phyloP scores from a whole-genome alignment of 2,797 vertebrate genomes.

The Spinibarbus caldwelli region DNA sequence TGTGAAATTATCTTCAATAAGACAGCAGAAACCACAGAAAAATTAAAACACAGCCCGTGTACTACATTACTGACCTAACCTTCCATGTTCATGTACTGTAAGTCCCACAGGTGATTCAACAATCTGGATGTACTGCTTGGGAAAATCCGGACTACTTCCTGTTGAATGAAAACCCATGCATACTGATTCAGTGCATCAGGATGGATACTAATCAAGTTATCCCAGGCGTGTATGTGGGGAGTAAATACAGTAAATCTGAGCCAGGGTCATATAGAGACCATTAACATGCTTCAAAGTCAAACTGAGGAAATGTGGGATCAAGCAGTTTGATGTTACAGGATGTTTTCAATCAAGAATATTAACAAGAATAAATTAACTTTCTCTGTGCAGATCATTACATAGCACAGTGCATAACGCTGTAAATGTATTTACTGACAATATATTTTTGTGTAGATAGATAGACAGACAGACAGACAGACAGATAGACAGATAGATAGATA shows the following conservation, averaged over 20 bases:
- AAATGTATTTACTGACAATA: too few relatives aligned
- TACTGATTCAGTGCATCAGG: conserved; percentile 28
- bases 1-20: background rate
- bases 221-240: background rate
- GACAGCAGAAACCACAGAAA: background rate
- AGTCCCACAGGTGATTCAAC: conserved; percentile 20
- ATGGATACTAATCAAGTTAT: conserved; percentile 22
- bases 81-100: background rate
- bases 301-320: background rate
- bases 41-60: background rate
- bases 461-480: too few relatives aligned
- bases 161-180: conserved; percentile 32
- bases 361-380: background rate
- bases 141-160: conserved; percentile 7
- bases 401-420: too few relatives aligned
- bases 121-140: conserved; percentile 7
- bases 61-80: conserved; percentile 17
- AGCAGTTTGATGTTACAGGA: background rate
- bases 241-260: conserved; percentile 23
- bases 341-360: background rate
- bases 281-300: conserved; percentile 37
- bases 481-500: too few relatives aligned
- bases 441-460: too few relatives aligned
- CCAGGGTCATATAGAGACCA: conserved; percentile 37
- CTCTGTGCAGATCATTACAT: background rate